Conservation (phyloP, 2,888 invertebrate genomes). For the Cabera pusaria region DNA sequence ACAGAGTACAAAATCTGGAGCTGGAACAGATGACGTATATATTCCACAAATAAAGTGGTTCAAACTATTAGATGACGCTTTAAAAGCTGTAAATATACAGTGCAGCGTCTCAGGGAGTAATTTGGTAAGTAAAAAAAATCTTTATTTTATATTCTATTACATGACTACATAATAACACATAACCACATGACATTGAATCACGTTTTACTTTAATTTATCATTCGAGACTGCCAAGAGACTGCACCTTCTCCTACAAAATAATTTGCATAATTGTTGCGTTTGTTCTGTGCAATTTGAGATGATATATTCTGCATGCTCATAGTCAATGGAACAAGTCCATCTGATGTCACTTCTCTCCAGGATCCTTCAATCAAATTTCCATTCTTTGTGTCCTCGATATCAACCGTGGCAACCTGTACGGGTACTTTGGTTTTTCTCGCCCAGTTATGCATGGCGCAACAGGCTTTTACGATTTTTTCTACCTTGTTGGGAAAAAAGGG, state of each 20-base stretch:
- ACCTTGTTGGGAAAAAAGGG: conserved; percentile 3
- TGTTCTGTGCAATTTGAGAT: conserved; percentile 12
- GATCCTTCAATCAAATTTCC: conserved; percentile 12
- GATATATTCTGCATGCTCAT: conserved; percentile 12
- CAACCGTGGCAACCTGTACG: conserved; percentile 20
- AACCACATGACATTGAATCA: conserved; percentile 12
- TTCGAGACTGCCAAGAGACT: too few species aligned
- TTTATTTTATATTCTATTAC: conserved; percentile 9
- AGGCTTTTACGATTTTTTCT: conserved; percentile 22
- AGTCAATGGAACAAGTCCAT: conserved; percentile 16
- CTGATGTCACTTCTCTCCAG: conserved; percentile 25
- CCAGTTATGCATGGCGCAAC: conserved; percentile 34
- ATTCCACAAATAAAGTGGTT: conserved; percentile 6
- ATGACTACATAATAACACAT: conserved; percentile 22
- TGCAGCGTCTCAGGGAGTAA: conserved; percentile 5
- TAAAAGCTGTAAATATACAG: conserved; percentile 4
- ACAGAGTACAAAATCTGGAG: conserved; percentile 14
- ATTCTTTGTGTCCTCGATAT: conserved; percentile 18
- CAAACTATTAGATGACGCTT: conserved; percentile 5
- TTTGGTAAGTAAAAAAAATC: conserved; percentile 3
- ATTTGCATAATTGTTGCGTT: conserved; percentile 5
- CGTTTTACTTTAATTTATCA: conserved; percentile 1
- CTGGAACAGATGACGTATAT: conserved; percentile 10
- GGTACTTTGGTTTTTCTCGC: too few species aligned
- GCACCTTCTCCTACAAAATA: too few species aligned